Conservation (phyloP, 1,140 invertebrate genomes). For the Notospermus geniculatus region DNA sequence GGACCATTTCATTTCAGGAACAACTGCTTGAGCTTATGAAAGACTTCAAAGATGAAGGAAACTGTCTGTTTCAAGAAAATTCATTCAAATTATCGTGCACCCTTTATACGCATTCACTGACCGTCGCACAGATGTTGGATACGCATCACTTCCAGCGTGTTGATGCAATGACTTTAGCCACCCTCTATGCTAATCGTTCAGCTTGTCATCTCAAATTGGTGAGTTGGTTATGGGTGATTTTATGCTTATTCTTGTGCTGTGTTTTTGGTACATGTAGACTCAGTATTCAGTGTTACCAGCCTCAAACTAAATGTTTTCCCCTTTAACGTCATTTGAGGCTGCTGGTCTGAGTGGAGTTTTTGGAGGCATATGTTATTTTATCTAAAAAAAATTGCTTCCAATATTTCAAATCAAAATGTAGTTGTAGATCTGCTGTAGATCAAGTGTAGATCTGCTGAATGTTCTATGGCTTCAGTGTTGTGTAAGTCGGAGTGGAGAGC, state of each 20-base stretch:
- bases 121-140: constrained; percentile 31
- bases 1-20: constrained; percentile 20
- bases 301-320: too few species aligned
- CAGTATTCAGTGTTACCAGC: too few species aligned
- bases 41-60: constrained; percentile 44
- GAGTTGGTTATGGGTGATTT: constrained; percentile 8
- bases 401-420: too few species aligned
- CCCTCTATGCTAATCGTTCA: constrained; percentile 37
- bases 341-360: too few species aligned
- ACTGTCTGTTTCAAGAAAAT: constrained; percentile 33
- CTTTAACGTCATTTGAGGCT: too few species aligned
- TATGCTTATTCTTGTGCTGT: neutral
- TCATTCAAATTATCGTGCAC: constrained; percentile 30
- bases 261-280: too few species aligned
- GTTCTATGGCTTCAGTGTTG: too few species aligned
- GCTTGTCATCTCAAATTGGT: constrained; percentile 38
- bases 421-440: too few species aligned
- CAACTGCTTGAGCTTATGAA: constrained; percentile 31
- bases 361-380: too few species aligned
- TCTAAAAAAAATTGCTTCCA: too few species aligned
- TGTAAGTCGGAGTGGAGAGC: too few species aligned
- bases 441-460: too few species aligned
- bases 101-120: constrained; percentile 35
- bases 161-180: constrained; percentile 33
- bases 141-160: constrained; percentile 33